Evolutionary conservation across 2,113 vertebrate genomes (phyloP).

Genomic region (Aldabrachelys gigantea): DNA sequence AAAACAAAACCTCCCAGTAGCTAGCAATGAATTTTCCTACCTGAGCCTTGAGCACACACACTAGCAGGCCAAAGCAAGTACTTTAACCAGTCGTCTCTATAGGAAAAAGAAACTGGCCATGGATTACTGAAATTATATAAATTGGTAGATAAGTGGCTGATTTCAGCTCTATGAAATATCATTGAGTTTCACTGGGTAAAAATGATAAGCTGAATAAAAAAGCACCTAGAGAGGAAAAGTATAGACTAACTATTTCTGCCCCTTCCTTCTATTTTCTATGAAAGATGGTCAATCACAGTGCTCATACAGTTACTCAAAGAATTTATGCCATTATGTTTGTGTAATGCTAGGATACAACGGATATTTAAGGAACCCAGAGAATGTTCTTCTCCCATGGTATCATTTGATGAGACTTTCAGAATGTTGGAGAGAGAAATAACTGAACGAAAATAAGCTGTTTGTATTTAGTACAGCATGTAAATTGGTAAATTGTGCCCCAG

Average conservation of each 20-base stretch:
- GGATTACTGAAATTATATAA: not conserved
- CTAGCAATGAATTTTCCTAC: slow-evolving; percentile 8
- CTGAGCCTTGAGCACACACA: not conserved
- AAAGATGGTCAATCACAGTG: not conserved
- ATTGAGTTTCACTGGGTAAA: not conserved
- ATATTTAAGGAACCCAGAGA: slow-evolving; percentile 30
- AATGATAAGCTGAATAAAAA: not conserved
- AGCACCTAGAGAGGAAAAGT: not conserved
- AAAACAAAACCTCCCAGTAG: not conserved
- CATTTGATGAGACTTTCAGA: not conserved
- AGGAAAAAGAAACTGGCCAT: not conserved
- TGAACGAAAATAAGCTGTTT: slow-evolving; percentile 36
- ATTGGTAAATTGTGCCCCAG: slow-evolving; percentile 40
- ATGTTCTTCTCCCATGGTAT: not conserved
- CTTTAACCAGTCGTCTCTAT: not conserved
- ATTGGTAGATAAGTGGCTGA: not conserved
- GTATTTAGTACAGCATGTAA: slow-evolving; percentile 27
- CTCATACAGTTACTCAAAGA: not conserved
- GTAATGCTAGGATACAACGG: not conserved
- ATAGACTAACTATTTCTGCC: not conserved
- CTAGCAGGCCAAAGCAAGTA: not conserved
- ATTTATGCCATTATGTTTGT: not conserved
- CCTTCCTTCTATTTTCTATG: not conserved
- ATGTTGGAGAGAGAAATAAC: not conserved
- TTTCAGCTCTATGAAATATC: not conserved